Conservation (phyloP, 2,113 vertebrate genomes). For the Semicossyphus pulcher region DNA sequence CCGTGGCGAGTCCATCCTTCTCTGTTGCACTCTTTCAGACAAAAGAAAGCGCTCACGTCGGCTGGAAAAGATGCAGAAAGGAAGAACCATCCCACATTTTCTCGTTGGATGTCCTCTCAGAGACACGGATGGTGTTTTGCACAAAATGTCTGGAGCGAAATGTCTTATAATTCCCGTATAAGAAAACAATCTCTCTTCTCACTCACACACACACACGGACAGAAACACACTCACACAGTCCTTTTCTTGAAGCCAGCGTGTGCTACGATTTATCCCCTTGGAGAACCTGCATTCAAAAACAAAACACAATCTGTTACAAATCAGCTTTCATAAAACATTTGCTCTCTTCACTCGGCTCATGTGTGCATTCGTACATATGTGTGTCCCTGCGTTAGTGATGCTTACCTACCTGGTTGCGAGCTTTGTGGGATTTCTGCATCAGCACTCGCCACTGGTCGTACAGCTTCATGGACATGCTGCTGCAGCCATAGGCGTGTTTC, state of each 20-base stretch:
- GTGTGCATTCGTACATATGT: neutral
- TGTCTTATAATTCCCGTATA: constrained; percentile 61
- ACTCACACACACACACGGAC: constrained; percentile 42
- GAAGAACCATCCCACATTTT: constrained; percentile 40
- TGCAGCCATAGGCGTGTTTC: constrained; percentile 95
- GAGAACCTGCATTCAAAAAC: constrained; percentile 88
- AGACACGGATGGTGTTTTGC: constrained; percentile 20
- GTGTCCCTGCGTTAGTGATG: constrained; percentile 66
- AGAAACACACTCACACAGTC: constrained; percentile 57
- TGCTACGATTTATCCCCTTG: constrained; percentile 95
- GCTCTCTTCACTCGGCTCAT: neutral
- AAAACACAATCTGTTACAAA: constrained; percentile 66
- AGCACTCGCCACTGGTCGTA: constrained; percentile 99
- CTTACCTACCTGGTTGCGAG: constrained; percentile 98
- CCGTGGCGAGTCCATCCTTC: constrained; percentile 21
- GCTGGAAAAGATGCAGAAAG: constrained; percentile 28
- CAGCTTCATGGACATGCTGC: constrained; percentile 96
- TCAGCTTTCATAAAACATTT: constrained; percentile 14
- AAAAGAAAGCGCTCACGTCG: constrained; percentile 11
- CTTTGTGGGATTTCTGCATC: constrained; percentile 98
- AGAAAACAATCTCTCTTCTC: constrained; percentile 51
- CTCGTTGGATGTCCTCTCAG: constrained; percentile 33
- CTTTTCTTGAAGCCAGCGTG: constrained; percentile 59
- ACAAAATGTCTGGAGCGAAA: constrained; percentile 46
- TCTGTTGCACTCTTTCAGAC: constrained; percentile 25